Evolutionary conservation across 2,888 invertebrate species (phyloP).

Genomic region (Athalia circularis): DNA sequence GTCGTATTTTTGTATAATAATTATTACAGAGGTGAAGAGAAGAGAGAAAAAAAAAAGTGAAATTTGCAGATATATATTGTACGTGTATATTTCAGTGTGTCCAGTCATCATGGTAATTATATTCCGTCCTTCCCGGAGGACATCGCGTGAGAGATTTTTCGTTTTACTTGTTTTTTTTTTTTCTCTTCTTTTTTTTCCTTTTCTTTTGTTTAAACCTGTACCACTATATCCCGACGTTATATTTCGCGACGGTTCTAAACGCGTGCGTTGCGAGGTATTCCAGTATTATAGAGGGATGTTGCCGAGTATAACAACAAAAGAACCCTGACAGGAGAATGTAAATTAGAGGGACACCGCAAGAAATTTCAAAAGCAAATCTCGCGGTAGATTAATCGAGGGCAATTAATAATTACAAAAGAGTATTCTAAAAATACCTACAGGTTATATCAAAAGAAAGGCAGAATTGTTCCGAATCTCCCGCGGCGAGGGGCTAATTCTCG

Average conservation of each 20-base stretch:
- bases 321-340: conserved; percentile 17
- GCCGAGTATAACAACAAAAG: conserved; percentile 8
- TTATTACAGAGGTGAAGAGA: neutral
- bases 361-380: conserved; percentile 4
- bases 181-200: neutral
- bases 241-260: too few species aligned
- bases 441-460: neutral
- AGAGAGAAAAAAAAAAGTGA: too few species aligned
- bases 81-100: conserved; percentile 1
- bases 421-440: neutral
- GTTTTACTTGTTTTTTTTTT: too few species aligned
- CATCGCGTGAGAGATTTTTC: conserved; percentile 29
- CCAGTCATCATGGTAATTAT: neutral
- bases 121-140: conserved; percentile 38
- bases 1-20: neutral
- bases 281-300: too few species aligned
- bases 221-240: neutral
- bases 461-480: neutral
- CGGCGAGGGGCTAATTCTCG: neutral
- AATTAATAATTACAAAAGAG: conserved; percentile 27
- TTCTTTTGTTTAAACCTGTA: conserved; percentile 35
- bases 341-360: conserved; percentile 25
- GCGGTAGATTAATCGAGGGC: conserved; percentile 37
- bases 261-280: too few species aligned
- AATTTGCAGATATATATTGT: too few species aligned